phyloP scores from a whole-genome alignment of 2,797 vertebrate genomes.

The Merluccius polli region DNA sequence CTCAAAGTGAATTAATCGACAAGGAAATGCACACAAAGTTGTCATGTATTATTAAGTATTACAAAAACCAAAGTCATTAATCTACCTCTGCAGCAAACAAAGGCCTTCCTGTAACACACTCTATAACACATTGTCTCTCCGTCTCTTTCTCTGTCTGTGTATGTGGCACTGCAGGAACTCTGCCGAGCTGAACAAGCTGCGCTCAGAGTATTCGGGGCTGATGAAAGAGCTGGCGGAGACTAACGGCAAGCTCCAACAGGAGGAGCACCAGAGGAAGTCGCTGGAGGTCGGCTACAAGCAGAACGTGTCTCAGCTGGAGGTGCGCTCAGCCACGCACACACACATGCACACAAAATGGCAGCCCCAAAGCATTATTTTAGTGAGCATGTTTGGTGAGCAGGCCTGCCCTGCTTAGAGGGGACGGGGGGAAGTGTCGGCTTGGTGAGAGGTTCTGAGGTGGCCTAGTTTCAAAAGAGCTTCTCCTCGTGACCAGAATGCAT shows the following conservation, averaged over 20 bases:
- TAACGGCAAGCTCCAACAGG: slow-evolving; percentile 88
- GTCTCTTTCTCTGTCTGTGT: not conserved
- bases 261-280: slow-evolving; percentile 93
- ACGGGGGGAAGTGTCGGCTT: not conserved
- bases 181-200: slow-evolving; percentile 90
- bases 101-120: not conserved
- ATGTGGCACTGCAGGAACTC: slow-evolving; percentile 79
- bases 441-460: not conserved
- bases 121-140: not conserved
- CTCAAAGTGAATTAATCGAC: not conserved
- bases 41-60: not conserved
- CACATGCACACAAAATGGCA: not conserved
- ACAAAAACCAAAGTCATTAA: not conserved
- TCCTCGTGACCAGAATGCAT: not conserved
- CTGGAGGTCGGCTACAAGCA: slow-evolving; percentile 86
- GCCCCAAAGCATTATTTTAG: not conserved
- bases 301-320: slow-evolving; percentile 80
- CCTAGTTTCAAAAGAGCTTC: not conserved
- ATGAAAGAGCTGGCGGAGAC: slow-evolving; percentile 90
- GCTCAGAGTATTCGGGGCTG: slow-evolving; percentile 84
- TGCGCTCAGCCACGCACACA: slow-evolving; percentile 50
- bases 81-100: not conserved
- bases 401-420: slow-evolving; percentile 25
- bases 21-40: not conserved
- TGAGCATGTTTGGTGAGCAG: slow-evolving; percentile 39